Evolutionary conservation across 2,113 vertebrate genomes (phyloP).

Genomic region (Hypomesus transpacificus): DNA sequence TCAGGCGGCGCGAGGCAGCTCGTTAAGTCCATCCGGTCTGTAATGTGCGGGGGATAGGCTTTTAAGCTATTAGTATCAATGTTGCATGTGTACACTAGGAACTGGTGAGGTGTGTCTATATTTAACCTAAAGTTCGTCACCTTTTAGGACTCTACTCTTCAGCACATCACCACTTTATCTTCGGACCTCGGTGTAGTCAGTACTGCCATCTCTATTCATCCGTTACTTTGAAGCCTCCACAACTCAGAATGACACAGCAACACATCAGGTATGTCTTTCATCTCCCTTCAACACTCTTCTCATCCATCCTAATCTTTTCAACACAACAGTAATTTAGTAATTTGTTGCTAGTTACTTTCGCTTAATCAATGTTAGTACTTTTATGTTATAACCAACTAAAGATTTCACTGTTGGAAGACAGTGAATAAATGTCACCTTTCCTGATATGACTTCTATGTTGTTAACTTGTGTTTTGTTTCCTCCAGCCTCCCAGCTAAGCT

Average conservation of each 20-base stretch:
- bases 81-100: neutral
- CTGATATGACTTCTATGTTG: neutral
- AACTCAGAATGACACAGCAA: constrained; percentile 74
- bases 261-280: constrained; percentile 66
- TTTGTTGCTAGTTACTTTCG: no score
- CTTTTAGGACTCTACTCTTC: constrained; percentile 22
- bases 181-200: constrained; percentile 4
- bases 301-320: no score
- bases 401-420: no score
- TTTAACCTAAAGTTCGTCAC: constrained; percentile 2
- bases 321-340: no score
- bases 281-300: no score
- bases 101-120: neutral
- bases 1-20: neutral
- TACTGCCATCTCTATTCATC: neutral
- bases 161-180: constrained; percentile 12
- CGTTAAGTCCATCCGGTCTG: neutral
- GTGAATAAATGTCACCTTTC: neutral
- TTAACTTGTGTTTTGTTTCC: neutral
- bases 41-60: constrained; percentile 20
- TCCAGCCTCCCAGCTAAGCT: constrained; percentile 81
- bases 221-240: neutral
- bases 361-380: no score
- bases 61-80: neutral
- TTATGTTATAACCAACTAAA: no score